Evolutionary conservation across 2,797 vertebrate genomes (phyloP), one percentile per base, ranked within the genome.

Genomic region (Chloroceryle amazona): DNA sequence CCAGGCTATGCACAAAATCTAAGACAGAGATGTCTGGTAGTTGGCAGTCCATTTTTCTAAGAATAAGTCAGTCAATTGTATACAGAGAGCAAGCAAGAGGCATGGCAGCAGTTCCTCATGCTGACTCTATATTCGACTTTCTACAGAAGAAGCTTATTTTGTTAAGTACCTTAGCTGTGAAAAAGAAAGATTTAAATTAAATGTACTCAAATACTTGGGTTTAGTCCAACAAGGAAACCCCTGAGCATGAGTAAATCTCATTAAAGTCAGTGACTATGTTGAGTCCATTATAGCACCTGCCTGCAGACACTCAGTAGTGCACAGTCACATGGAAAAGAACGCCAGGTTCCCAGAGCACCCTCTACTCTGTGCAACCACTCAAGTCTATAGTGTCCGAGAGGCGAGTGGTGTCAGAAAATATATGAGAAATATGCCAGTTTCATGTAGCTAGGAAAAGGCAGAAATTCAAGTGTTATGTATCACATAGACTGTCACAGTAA

Each of bases 321-420:
- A 42, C 1, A 57, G n/a, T 60, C 39, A 55, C 0, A 0, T 10
- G 11, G 33, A 62, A 57, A 10, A 83, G 8, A 18, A 23, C 65
- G 31, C 6, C 13, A 18, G 0, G 0, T n/a, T 6, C 20, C 17
- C 2, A 0, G 26, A 55, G 25, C 6, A 37, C 6, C 2, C 15
- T 5, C 5, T 2, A 0, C 10, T 42, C 15, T 44, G 23, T 6
- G 9, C 33, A 51, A 21, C 7, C 11, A 65, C 4, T 41, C 9
- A 52, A 37, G 14, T 37, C 28, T 28, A 22, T n/a, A 62, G 42
- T 0, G 1, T 31, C 18, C 52, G 23, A 18, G 15, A 52, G 11
- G 7, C 2, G 2, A 71, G 29, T 37, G 13, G 16, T 31, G 5
- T 60, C 61, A 81, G 12, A 57, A 57, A 57, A 15, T 39, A 8